Evolutionary conservation across 1,140 invertebrate genomes (phyloP), one percentile per base, ranked within the genome.

Genomic region (Aricia agestis): DNA sequence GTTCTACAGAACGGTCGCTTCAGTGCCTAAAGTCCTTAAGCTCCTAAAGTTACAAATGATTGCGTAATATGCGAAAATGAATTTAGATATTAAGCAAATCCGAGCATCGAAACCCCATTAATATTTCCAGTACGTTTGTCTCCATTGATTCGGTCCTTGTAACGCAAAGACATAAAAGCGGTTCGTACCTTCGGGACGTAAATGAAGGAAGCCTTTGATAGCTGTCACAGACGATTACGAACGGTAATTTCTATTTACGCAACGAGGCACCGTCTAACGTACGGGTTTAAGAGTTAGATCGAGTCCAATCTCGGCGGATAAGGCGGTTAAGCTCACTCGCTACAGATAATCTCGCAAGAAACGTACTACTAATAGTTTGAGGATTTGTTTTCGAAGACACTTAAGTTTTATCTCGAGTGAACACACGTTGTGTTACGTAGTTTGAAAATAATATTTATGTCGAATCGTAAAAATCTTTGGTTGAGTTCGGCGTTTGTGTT

Each of bases 201-300:
- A 63, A 63, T 63, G 59, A 63, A 63, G 59, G 59, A 63, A 63
- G 17, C 59, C 59, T 63, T 63, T 63, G 59, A 63, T 63, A 25
- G 59, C 59, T 63, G 59, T 63, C 59, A 63, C 59, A 63, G 59
- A 63, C 59, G 59, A 63, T 63, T 63, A 63, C 59, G 19, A 25
- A 63, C 59, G 59, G 18, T 63, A 63, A 63, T 63, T 63, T 63
- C 59, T 63, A 63, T 63, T 63, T 63, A 63, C 59, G 59, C 59
- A 63, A 63, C 59, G 59, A 63, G 59, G 59, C 59, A 63, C 59
- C 18, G 19, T 63, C 59, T 25, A 63, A 63, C 59, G 59, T 63
- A 63, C 18, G 18, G 59, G 59, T 63, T 63, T 63, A 63, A 63
- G 59, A 63, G 59, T 63, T 63, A 63, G 59, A 63, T 63, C 11